Evolutionary conservation across 1,140 invertebrate species (phyloP), one percentile per base, ranked within the genome.

Genomic region (Pollicipes pollicipes): DNA sequence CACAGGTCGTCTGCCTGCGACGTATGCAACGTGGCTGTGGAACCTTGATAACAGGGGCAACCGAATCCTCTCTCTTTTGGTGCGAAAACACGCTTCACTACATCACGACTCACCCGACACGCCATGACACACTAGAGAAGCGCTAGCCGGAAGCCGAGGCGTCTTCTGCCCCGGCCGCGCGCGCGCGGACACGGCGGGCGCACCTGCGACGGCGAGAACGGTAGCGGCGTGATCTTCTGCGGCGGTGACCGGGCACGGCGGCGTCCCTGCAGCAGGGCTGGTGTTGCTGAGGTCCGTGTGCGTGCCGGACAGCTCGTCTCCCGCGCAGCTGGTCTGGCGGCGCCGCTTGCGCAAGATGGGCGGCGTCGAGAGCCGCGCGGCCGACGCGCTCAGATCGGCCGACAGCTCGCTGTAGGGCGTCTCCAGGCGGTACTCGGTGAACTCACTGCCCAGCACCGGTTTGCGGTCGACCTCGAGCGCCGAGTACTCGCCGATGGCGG

Each of bases 261-360:
- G 64, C 28, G 64, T 66, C 10, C n/a, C n/a, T 66, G 64, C n/a
- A 66, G 64, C 64, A 66, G 64, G n/a, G 28, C 64, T 66, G 17
- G 64, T 28, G 64, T 29, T 66, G 64, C 24, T 58, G 13, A 58
- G 45, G 45, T 58, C 45, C 45, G 45, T 58, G 17, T 58, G 45
- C 2, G 45, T 58, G 45, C 45, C 45, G 45, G 45, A 58, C 13
- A 58, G 45, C 2, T 58, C 45, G 21, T 58, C 45, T 21, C 45
- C 45, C 2, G 45, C 24, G 17, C 45, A 66, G 28, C 64, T 66
- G n/a, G 64, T 66, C 10, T 66, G 64, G 17, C 64, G 64, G 26
- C 64, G 64, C 64, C 64, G 64, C 26, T 66, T 66, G 2, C 64
- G 16, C 64, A 66, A 24, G 26, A 66, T 66, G 10, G 64, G 64